Conservation (phyloP, 1,140 invertebrate species). For the Sinonovacula constricta region DNA sequence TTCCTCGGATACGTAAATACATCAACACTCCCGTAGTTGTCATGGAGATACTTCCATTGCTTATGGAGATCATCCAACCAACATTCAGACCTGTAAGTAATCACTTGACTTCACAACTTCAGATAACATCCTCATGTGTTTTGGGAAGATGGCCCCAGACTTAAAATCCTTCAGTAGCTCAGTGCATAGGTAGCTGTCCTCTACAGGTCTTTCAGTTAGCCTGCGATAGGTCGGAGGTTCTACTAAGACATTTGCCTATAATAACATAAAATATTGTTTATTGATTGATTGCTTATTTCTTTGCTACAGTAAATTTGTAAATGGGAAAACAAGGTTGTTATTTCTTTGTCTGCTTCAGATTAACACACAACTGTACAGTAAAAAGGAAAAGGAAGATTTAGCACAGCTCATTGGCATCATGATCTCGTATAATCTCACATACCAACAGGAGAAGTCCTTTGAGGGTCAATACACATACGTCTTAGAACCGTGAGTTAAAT, state of each 20-base stretch:
- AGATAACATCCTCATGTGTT: too few species aligned
- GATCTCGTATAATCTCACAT: slow-evolving; percentile 93
- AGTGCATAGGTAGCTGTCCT: too few species aligned
- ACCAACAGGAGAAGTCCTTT: slow-evolving; percentile 86
- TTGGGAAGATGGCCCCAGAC: too few species aligned
- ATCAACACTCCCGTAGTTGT: slow-evolving; percentile 81
- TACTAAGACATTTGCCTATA: neutral
- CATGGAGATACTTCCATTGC: slow-evolving; percentile 86
- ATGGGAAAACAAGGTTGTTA: neutral
- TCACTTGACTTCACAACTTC: too few species aligned
- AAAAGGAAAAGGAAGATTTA: slow-evolving; percentile 87
- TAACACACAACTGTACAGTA: slow-evolving; percentile 86
- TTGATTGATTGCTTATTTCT: neutral
- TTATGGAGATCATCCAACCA: slow-evolving; percentile 88
- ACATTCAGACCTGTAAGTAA: slow-evolving; percentile 85
- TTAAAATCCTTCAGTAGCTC: too few species aligned
- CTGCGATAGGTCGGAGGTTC: too few species aligned
- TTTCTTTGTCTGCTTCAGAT: slow-evolving; percentile 77
- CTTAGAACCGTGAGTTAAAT: slow-evolving; percentile 91
- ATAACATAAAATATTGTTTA: neutral
- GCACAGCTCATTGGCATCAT: slow-evolving; percentile 88
- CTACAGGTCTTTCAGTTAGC: too few species aligned
- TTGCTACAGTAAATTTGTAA: neutral
- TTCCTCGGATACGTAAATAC: slow-evolving; percentile 82
- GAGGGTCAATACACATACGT: slow-evolving; percentile 90